Evolutionary conservation across 2,113 vertebrate genomes (phyloP), one percentile per base, ranked within the genome.

Genomic region (Pedionomus torquatus): DNA sequence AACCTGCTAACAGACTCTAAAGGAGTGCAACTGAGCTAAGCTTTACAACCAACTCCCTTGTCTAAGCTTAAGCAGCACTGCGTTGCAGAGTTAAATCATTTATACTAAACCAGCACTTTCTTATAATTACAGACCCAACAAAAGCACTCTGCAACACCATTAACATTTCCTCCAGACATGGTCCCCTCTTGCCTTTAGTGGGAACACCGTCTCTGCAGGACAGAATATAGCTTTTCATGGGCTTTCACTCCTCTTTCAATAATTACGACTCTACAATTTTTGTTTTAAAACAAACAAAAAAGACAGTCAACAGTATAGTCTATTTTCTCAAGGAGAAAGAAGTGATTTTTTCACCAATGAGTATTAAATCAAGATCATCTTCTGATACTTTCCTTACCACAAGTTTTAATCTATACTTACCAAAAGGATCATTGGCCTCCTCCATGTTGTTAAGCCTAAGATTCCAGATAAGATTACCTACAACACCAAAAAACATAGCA

Each of bases 401-500:
- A 83, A 43, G 43, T 46, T 90, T 93, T 86, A 94, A 79, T 69
- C 30, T 7, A 23, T 76, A 98, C 99, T 94, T 98, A 99, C 99
- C 98, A 99, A 91, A 58, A 98, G 75, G 48, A 98, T 94, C 97
- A 98, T 97, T 0, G 98, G 98, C 43, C 95, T 98, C 93, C 98
- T 99, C 99, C 99, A 99, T 89, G 98, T 98, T 9, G 97, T 98
- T 89, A 99, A 96, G 48, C 98, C 98, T 60, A 99, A 97, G 39
- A 99, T 98, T 91, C 99, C 99, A 49, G 98, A 98, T 44, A 99
- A 98, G 77, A 99, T 98, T 51, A 99, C 99, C 99, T 99, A 97
- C 23, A 98, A 97, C 25, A 79, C 89, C 23, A 97, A 65, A 97
- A 46, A 89, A 23, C 11, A 33, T 0, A 68, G 4, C 3, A 10